A percentile compares a stretch with the other conserved stretches of the same genome.
Conservation (phyloP, 1,140 invertebrate genomes). For the Scaptomyza hsui region DNA sequence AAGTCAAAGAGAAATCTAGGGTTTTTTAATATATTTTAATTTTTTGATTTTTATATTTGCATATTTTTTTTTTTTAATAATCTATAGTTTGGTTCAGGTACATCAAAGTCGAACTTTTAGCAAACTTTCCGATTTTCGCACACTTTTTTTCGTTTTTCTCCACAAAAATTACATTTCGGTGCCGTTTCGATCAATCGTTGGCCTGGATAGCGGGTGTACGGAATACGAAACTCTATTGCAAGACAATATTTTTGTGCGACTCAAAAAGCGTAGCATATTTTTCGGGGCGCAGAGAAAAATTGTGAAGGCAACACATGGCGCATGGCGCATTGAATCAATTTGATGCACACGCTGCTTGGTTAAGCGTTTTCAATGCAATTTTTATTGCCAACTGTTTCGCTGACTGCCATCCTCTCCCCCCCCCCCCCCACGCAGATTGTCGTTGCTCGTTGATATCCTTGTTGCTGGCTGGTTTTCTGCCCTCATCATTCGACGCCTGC, state of each 20-base stretch:
- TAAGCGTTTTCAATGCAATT: conserved; percentile 82
- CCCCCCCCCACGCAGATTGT: neutral
- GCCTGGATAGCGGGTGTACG: conserved; percentile 18
- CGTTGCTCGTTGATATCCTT: conserved; percentile 20
- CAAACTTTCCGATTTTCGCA: neutral
- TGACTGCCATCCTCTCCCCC: neutral
- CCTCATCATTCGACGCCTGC: conserved; percentile 46
- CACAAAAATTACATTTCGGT: conserved; percentile 72
- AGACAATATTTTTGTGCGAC: conserved; percentile 77
- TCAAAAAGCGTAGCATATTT: conserved; percentile 69
- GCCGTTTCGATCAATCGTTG: conserved; percentile 32
- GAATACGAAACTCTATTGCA: conserved; percentile 43
- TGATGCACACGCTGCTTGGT: conserved; percentile 78
- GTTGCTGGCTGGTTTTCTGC: conserved; percentile 1
- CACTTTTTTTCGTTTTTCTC: conserved; percentile 19
- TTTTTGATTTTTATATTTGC: neutral
- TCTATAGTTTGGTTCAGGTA: conserved; percentile 5
- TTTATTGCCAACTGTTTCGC: conserved; percentile 79
- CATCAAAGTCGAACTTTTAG: neutral
- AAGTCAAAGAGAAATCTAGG: too few species aligned
- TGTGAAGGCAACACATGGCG: conserved; percentile 19
- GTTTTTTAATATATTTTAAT: neutral
- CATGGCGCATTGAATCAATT: conserved; percentile 71
- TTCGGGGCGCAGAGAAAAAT: conserved; percentile 31
- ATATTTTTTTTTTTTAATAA: too few species aligned